phyloP scores from a whole-genome alignment of 2,888 invertebrate genomes.

The Nesidiocoris tenuis region DNA sequence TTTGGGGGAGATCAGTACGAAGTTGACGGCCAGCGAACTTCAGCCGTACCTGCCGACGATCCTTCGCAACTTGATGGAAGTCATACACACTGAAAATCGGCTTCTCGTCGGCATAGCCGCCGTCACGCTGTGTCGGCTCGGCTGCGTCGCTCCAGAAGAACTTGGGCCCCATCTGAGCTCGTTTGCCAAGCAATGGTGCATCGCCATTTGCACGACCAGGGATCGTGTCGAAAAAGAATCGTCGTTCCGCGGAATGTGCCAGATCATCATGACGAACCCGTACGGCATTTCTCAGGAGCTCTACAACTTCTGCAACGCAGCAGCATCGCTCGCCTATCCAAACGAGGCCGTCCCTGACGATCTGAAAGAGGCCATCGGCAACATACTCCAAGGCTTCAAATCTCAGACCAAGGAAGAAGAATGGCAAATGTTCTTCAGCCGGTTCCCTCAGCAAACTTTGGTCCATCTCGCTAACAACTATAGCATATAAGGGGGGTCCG shows the following conservation, averaged over 20 bases:
- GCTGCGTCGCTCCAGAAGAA: slow-evolving; percentile 99
- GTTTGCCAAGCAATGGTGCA: slow-evolving; percentile 99
- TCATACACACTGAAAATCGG: slow-evolving; percentile 94
- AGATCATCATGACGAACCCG: slow-evolving; percentile 98
- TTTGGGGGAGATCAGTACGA: slow-evolving; percentile 97
- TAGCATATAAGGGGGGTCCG: slow-evolving; percentile 15
- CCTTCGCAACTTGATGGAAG: slow-evolving; percentile 84
- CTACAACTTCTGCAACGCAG: slow-evolving; percentile 99
- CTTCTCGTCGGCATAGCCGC: slow-evolving; percentile 99
- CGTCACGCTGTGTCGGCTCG: slow-evolving; percentile 99
- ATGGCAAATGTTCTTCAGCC: slow-evolving; percentile 95
- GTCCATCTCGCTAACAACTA: slow-evolving; percentile 36
- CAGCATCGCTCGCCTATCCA: slow-evolving; percentile 96
- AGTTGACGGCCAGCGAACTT: slow-evolving; percentile 87
- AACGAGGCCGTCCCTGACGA: slow-evolving; percentile 67
- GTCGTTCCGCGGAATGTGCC: slow-evolving; percentile 98
- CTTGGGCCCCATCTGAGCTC: slow-evolving; percentile 99
- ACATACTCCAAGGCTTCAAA: slow-evolving; percentile 98
- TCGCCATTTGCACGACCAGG: slow-evolving; percentile 93
- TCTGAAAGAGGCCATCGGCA: slow-evolving; percentile 95
- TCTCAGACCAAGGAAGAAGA: slow-evolving; percentile 95
- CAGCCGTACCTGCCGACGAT: slow-evolving; percentile 88
- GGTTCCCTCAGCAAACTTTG: slow-evolving; percentile 25
- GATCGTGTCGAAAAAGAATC: slow-evolving; percentile 99
- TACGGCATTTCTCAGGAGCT: slow-evolving; percentile 95